Percentiles rank a stretch among this genome's conserved stretches.
Conservation (phyloP, 2,113 vertebrate species). For the Thinocorus orbignyianus region DNA sequence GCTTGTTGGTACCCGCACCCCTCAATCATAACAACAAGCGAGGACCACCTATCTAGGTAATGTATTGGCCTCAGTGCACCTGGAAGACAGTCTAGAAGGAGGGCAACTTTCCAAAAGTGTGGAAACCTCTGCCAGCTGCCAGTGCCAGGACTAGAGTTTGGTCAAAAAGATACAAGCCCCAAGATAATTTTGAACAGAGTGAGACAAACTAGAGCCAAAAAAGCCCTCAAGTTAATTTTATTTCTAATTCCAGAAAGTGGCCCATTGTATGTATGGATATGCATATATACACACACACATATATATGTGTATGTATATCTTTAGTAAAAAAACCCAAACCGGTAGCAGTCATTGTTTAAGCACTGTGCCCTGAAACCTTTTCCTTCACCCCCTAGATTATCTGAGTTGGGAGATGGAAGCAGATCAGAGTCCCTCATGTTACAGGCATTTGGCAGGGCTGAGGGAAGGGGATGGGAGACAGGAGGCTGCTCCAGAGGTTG, state of each 20-base stretch:
- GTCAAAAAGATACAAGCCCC: background rate
- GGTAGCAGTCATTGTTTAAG: background rate
- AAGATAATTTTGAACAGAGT: background rate
- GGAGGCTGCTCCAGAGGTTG: background rate
- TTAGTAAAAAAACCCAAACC: background rate
- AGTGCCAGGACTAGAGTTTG: background rate
- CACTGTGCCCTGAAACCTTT: background rate
- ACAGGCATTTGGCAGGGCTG: background rate
- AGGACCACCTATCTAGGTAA: background rate
- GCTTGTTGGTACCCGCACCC: background rate
- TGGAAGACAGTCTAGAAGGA: background rate
- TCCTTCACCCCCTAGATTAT: background rate
- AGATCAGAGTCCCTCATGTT: background rate
- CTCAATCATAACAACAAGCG: background rate
- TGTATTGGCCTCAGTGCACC: rapidly evolving
- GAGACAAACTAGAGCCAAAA: background rate
- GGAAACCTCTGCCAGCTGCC: background rate
- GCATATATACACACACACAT: rapidly evolving
- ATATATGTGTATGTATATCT: background rate
- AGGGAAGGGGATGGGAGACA: background rate
- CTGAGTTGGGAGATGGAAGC: background rate
- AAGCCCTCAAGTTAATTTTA: background rate
- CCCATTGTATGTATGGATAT: background rate
- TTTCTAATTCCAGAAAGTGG: background rate
- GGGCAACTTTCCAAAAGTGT: background rate